phyloP scores from a whole-genome alignment of 2,113 vertebrate species.

The Nothoprocta pentlandii region DNA sequence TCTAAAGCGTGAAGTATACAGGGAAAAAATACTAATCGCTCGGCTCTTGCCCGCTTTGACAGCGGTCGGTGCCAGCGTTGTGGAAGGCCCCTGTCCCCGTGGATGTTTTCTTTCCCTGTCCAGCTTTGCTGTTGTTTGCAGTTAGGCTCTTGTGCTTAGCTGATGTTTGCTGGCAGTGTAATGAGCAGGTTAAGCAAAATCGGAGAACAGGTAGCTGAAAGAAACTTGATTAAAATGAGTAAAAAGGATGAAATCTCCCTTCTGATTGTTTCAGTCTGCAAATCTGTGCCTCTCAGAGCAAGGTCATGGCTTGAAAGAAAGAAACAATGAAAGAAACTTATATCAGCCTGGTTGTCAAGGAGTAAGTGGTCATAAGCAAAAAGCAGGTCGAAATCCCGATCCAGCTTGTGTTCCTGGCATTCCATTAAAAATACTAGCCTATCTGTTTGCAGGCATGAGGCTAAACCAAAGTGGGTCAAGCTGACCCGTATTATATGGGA shows the following conservation, averaged over 20 bases:
- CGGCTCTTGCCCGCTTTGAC: background rate
- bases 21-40: too few relatives aligned
- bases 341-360: background rate
- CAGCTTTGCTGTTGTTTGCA: background rate
- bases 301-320: too few relatives aligned
- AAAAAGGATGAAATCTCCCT: background rate
- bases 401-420: background rate
- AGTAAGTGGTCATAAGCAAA: accelerated
- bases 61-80: background rate
- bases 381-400: background rate
- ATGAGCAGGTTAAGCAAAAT: background rate
- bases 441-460: background rate
- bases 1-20: background rate
- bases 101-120: background rate
- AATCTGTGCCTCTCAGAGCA: accelerated
- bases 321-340: background rate
- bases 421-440: background rate
- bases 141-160: background rate
- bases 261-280: background rate
- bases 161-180: background rate
- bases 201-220: too few relatives aligned
- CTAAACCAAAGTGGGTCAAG: background rate
- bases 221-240: background rate
- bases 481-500: background rate
- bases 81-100: background rate